Conservation (phyloP, 2,888 invertebrate genomes). For the Napeogenes inachia region DNA sequence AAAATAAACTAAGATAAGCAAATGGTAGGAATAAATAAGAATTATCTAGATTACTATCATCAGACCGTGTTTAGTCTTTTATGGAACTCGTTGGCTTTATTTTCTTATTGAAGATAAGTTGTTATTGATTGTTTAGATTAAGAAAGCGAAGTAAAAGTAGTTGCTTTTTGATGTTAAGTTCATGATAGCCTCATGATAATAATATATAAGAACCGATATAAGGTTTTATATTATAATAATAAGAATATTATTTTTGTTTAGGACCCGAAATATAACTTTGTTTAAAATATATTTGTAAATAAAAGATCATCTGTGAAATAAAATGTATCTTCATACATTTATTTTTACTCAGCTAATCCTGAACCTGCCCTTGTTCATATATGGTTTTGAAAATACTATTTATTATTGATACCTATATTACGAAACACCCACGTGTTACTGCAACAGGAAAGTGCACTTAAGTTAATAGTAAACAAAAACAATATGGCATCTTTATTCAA, state of each 20-base stretch:
- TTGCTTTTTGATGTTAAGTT: neutral
- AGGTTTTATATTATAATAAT: neutral
- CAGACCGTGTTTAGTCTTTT: constrained; percentile 22
- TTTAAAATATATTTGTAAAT: too few species aligned
- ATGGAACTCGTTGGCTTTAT: constrained; percentile 14
- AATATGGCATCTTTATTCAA: constrained; percentile 29
- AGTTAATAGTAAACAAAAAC: constrained; percentile 28
- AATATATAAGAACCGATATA: neutral
- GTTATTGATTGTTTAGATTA: constrained; percentile 8
- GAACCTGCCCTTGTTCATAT: too few species aligned
- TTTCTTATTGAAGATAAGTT: constrained; percentile 13
- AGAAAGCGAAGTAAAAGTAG: neutral
- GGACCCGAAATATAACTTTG: too few species aligned
- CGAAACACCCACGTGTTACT: constrained; percentile 26
- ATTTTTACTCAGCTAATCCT: too few species aligned
- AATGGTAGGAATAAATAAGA: constrained; percentile 30
- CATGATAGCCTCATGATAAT: neutral
- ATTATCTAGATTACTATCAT: constrained; percentile 28
- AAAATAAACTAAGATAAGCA: constrained; percentile 31
- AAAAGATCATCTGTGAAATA: too few species aligned
- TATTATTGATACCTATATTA: constrained; percentile 4
- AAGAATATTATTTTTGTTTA: too few species aligned
- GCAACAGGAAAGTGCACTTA: constrained; percentile 32
- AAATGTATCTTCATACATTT: too few species aligned
- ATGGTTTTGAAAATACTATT: constrained; percentile 1